A percentile compares a stretch with the other conserved stretches of the same genome.
Conservation (phyloP, 1,140 invertebrate genomes). For the Calephelis nemesis region DNA sequence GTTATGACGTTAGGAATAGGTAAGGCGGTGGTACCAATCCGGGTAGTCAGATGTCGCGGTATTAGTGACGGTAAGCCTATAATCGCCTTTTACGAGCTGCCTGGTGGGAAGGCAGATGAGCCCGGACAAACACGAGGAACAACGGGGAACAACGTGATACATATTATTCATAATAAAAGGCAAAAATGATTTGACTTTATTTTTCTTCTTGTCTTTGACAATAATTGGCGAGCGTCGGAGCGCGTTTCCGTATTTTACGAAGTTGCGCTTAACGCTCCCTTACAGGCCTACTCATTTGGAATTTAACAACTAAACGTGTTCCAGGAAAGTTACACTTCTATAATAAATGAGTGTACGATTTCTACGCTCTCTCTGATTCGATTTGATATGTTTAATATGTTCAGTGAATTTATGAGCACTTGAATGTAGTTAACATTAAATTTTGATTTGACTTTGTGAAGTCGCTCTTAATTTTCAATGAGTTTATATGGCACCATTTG, state of each 20-base stretch:
- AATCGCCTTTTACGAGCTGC: no score
- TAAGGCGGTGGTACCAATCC: no score
- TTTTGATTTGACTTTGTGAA: constrained; percentile 11
- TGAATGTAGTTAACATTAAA: constrained; percentile 14
- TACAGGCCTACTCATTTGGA: constrained; percentile 55
- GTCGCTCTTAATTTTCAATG: constrained; percentile 5
- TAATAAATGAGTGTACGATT: constrained; percentile 60
- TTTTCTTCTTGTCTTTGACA: constrained; percentile 45
- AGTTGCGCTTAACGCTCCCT: constrained; percentile 59
- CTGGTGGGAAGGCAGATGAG: no score
- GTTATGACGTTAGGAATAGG: no score
- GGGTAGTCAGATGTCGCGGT: no score
- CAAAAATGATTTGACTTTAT: neutral
- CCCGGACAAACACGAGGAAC: no score
- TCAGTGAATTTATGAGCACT: constrained; percentile 40
- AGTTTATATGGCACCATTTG: neutral
- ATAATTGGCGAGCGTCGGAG: constrained; percentile 50
- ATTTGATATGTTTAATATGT: constrained; percentile 48
- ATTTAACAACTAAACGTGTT: constrained; percentile 60
- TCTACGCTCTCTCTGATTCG: constrained; percentile 49
- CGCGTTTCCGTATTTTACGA: constrained; percentile 49
- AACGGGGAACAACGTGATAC: no score
- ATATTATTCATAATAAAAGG: constrained; percentile 7
- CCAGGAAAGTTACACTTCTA: constrained; percentile 41
- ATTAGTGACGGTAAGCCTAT: no score